These are phyloP conservation scores for Hyperoodon ampullatus DNA, from an alignment of 2,113 vertebrate genomes.

Conservation along the genomic window DNA sequence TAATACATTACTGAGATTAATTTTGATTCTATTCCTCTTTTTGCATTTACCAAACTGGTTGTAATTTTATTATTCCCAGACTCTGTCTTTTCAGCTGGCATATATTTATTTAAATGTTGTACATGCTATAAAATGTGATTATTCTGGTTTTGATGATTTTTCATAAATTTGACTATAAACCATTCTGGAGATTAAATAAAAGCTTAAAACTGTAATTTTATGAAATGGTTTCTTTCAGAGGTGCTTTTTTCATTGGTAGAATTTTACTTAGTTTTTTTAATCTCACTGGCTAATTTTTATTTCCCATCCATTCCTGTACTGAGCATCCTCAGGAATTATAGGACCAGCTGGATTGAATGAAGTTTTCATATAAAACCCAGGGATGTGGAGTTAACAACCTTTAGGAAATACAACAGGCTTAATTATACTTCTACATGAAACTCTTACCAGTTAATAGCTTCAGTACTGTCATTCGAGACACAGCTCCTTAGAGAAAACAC, in stretches of 20 bases:
- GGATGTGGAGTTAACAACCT: background rate
- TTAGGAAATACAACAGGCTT: background rate
- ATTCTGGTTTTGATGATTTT: background rate
- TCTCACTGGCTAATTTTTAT: background rate
- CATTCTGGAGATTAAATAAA: background rate
- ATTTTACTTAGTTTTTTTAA: background rate
- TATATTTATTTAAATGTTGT: background rate
- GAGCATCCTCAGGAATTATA: background rate
- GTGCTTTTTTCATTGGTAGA: background rate
- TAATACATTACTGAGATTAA: conserved; percentile 18
- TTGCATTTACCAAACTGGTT: conserved; percentile 10
- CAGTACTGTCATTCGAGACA: background rate
- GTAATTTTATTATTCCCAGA: conserved; percentile 6
- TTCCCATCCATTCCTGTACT: background rate
- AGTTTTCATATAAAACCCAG: conserved; percentile 29
- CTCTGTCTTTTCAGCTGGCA: background rate
- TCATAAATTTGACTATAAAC: conserved; percentile 4
- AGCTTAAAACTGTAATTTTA: background rate
- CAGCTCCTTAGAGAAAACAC: background rate
- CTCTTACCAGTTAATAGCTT: background rate
- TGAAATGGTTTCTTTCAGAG: conserved; percentile 21
- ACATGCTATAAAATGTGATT: background rate
- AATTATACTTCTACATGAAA: background rate
- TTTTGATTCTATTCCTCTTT: conserved; percentile 13
- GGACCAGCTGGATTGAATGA: background rate